Evolutionary conservation across 2,113 vertebrate genomes (phyloP).

Genomic region (Uropsilus gracilis): DNA sequence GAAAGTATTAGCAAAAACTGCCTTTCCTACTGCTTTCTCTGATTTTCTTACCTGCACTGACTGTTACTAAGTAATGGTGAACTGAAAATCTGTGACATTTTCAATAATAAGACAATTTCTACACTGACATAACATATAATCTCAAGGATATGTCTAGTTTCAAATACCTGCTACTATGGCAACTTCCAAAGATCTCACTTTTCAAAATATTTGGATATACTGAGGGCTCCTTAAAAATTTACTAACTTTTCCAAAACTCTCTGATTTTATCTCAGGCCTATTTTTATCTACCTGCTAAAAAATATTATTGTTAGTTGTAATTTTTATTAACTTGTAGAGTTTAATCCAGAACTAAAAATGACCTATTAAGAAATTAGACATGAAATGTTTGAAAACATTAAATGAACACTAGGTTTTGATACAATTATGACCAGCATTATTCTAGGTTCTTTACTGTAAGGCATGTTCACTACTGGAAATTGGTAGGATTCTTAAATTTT

Average conservation of each 20-base stretch:
- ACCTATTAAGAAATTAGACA: conserved; percentile 18
- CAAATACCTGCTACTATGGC: conserved; percentile 65
- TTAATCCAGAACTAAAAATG: not conserved
- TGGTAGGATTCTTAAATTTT: not conserved
- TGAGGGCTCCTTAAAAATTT: conserved; percentile 57
- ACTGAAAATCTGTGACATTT: conserved; percentile 73
- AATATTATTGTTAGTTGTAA: not conserved
- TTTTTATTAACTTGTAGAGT: conserved; percentile 26
- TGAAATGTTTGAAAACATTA: conserved; percentile 21
- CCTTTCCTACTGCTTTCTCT: conserved; percentile 3
- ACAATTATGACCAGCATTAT: not conserved
- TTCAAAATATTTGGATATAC: conserved; percentile 75
- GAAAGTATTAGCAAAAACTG: not conserved
- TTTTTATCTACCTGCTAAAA: conserved; percentile 51
- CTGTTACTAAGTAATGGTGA: conserved; percentile 39
- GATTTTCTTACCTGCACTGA: conserved; percentile 48
- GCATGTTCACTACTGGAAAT: not conserved
- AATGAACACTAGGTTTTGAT: not conserved
- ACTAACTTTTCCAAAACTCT: conserved; percentile 57
- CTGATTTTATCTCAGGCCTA: conserved; percentile 11
- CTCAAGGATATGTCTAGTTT: conserved; percentile 67
- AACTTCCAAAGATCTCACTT: conserved; percentile 65
- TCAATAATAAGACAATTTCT: conserved; percentile 70
- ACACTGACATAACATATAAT: conserved; percentile 59
- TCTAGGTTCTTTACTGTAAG: not conserved